A percentile compares a stretch with the other conserved stretches of the same genome.
phyloP scores from a whole-genome alignment of 2,797 vertebrate species.

The Siniperca obscura region DNA sequence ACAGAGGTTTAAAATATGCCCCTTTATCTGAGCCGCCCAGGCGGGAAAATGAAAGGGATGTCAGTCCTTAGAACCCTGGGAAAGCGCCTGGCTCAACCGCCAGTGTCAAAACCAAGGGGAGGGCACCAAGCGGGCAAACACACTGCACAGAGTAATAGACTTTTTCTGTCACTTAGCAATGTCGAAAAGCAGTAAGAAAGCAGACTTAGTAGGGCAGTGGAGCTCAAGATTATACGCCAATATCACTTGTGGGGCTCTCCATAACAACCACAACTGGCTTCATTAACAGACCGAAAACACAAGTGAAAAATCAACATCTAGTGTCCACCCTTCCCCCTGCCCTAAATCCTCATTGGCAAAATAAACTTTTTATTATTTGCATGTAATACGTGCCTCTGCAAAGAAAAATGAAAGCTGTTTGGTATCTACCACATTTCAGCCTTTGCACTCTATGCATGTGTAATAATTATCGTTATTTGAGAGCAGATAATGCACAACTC shows the following conservation, averaged over 20 bases:
- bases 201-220: constrained; percentile 82
- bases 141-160: constrained; percentile 64
- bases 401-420: constrained; percentile 32
- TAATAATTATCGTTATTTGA: constrained; percentile 14
- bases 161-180: constrained; percentile 62
- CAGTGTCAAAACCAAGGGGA: constrained; percentile 77
- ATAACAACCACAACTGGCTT: constrained; percentile 55
- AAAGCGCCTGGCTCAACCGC: constrained; percentile 79
- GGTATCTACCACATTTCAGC: constrained; percentile 29
- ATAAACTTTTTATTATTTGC: neutral
- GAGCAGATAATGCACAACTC: constrained; percentile 45
- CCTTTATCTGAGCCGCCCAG: constrained; percentile 87
- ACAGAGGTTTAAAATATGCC: constrained; percentile 83
- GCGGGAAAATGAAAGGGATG: constrained; percentile 84
- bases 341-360: constrained; percentile 9
- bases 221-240: constrained; percentile 79
- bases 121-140: constrained; percentile 75
- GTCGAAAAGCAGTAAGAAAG: constrained; percentile 69
- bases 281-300: constrained; percentile 40
- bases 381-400: neutral
- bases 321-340: neutral
- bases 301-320: constrained; percentile 37
- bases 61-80: constrained; percentile 84
- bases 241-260: constrained; percentile 69
- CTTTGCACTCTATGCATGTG: constrained; percentile 15